Conservation (phyloP, 1,140 invertebrate species). For the Scylla paramamosain region DNA sequence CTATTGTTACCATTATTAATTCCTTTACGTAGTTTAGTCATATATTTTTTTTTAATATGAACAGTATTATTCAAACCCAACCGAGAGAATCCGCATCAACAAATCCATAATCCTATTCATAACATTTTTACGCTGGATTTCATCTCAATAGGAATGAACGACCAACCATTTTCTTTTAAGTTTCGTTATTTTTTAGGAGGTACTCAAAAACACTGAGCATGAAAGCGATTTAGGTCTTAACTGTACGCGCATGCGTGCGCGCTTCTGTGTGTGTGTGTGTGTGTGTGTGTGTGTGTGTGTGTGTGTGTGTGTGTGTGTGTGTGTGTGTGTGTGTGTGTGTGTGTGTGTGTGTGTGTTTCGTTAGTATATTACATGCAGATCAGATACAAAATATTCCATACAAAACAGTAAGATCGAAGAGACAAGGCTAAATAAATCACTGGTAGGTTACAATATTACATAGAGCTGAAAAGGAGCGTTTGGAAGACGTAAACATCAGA, state of each 20-base stretch:
- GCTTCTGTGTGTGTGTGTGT: neutral
- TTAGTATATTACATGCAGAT: no score
- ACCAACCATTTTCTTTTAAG: neutral
- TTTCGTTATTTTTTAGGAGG: neutral
- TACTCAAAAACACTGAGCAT: neutral
- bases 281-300: conserved; percentile 22
- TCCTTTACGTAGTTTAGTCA: no score
- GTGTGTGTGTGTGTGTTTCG: neutral
- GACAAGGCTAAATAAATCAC: no score
- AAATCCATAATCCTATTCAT: conserved; percentile 1
- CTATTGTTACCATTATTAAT: no score
- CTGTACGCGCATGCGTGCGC: neutral
- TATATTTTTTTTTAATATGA: no score
- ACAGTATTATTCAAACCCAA: neutral
- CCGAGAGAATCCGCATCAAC: neutral
- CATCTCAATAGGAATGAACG: neutral
- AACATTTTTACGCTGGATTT: neutral
- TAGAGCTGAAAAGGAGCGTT: no score
- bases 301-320: neutral
- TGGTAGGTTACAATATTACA: no score
- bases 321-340: conserved; percentile 18
- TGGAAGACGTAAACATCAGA: no score
- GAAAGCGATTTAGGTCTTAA: neutral
- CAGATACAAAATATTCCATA: no score
- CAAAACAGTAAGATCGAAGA: no score